phyloP scores from a whole-genome alignment of 1,140 invertebrate species.

The Proales similis region DNA sequence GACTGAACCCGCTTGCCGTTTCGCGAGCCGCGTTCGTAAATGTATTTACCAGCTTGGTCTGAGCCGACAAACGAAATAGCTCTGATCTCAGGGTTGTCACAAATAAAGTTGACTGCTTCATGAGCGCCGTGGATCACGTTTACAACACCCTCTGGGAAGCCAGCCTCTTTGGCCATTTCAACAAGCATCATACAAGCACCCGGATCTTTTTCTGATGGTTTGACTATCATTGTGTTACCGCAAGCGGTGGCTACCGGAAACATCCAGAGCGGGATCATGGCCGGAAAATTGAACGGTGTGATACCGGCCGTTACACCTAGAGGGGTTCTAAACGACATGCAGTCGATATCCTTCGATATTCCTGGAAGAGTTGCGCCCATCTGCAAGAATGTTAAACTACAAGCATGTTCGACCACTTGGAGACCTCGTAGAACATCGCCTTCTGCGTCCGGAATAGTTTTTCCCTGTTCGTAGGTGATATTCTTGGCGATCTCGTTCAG shows the following conservation, averaged over 20 bases:
- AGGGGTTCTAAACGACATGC: constrained; percentile 68
- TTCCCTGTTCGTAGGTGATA: constrained; percentile 93
- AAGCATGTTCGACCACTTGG: constrained; percentile 93
- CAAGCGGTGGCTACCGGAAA: constrained; percentile 86
- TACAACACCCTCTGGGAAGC: constrained; percentile 82
- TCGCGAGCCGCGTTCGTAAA: constrained; percentile 79
- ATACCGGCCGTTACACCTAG: constrained; percentile 81
- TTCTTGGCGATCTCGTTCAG: constrained; percentile 51
- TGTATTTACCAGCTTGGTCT: constrained; percentile 87
- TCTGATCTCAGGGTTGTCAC: constrained; percentile 86
- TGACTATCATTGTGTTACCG: constrained; percentile 68
- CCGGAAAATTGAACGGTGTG: constrained; percentile 75
- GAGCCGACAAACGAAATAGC: constrained; percentile 98
- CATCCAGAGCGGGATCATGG: constrained; percentile 99
- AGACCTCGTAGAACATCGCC: constrained; percentile 93
- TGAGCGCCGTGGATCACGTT: constrained; percentile 94
- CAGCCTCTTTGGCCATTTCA: constrained; percentile 77
- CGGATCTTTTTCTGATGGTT: constrained; percentile 93
- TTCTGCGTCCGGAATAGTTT: constrained; percentile 90
- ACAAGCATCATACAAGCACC: constrained; percentile 88
- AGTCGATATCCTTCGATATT: constrained; percentile 73
- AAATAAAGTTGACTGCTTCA: constrained; percentile 85
- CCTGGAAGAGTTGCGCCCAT: constrained; percentile 84
- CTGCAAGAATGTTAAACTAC: constrained; percentile 79
- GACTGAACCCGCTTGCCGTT: constrained; percentile 92